phyloP scores from a whole-genome alignment of 2,797 vertebrate species.

The Pangasius mekongensis region DNA sequence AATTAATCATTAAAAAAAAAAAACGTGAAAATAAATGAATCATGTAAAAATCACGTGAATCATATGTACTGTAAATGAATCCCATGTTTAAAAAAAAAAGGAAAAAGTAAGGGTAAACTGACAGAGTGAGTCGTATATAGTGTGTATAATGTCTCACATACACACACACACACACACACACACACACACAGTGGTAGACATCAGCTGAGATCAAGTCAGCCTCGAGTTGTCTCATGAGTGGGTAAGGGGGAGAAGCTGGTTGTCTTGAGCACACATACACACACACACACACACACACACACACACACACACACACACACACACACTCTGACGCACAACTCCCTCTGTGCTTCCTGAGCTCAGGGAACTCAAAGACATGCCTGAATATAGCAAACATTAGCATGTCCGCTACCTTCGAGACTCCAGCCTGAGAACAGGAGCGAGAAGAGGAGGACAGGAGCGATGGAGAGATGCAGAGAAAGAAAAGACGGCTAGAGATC shows the following conservation, averaged over 20 bases:
- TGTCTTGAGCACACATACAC: constrained; percentile 16
- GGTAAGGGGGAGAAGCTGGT: constrained; percentile 33
- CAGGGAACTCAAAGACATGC: constrained; percentile 6
- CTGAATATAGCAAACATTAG: constrained; percentile 43
- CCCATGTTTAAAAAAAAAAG: neutral
- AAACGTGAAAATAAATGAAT: neutral
- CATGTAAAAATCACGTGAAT: neutral
- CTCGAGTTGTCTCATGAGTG: constrained; percentile 21
- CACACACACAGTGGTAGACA: constrained; percentile 4
- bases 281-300: constrained; percentile 1
- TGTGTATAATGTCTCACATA: neutral
- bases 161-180: neutral
- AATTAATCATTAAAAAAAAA: neutral
- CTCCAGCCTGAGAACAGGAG: neutral
- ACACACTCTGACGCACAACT: neutral
- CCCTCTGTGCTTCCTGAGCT: constrained; percentile 10
- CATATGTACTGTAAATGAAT: neutral
- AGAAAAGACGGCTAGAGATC: neutral
- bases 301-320: constrained; percentile 14
- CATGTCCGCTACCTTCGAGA: constrained; percentile 20
- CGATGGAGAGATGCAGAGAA: constrained; percentile 7
- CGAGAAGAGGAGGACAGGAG: neutral
- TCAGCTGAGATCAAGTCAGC: neutral
- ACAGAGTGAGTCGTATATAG: no score
- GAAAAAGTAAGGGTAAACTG: neutral